Conservation (phyloP, 2,888 invertebrate species). For the Sinotaia quadrata region DNA sequence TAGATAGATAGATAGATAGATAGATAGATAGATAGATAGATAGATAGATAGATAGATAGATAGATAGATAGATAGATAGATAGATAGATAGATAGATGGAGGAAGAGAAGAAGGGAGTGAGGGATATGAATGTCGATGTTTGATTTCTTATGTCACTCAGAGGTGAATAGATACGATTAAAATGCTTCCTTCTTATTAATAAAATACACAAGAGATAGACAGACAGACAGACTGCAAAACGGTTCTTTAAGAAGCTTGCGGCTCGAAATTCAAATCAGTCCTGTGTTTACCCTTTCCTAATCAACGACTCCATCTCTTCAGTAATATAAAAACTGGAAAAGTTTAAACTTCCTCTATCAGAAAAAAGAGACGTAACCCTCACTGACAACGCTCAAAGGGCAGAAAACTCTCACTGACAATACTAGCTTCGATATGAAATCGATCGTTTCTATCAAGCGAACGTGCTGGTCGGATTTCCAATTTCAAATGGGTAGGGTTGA, state of each 20-base stretch:
- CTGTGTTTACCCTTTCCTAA: background rate
- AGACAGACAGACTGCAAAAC: too few relatives aligned
- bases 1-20: background rate
- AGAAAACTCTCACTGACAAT: conserved; percentile 13
- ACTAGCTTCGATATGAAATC: conserved; percentile 15
- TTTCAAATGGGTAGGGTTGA: conserved; percentile 10
- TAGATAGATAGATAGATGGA: background rate
- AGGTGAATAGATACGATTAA: too few relatives aligned
- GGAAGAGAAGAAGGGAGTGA: background rate
- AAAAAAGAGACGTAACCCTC: conserved; percentile 13
- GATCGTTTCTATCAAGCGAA: conserved; percentile 8
- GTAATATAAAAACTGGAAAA: conserved; percentile 8
- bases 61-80: background rate
- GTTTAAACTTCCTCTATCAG: background rate
- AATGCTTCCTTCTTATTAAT: too few relatives aligned
- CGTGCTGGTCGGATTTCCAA: conserved; percentile 9
- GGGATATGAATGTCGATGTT: too few relatives aligned
- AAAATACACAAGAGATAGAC: too few relatives aligned
- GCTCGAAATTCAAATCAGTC: background rate
- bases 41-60: background rate
- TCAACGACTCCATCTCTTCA: conserved; percentile 5
- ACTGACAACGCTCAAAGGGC: conserved; percentile 1
- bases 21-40: background rate
- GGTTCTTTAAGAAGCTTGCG: background rate
- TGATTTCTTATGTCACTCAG: too few relatives aligned